These are phyloP conservation scores for Toxotes chatareus DNA, from an alignment of 2,113 vertebrate genomes.

Conservation along the genomic window DNA sequence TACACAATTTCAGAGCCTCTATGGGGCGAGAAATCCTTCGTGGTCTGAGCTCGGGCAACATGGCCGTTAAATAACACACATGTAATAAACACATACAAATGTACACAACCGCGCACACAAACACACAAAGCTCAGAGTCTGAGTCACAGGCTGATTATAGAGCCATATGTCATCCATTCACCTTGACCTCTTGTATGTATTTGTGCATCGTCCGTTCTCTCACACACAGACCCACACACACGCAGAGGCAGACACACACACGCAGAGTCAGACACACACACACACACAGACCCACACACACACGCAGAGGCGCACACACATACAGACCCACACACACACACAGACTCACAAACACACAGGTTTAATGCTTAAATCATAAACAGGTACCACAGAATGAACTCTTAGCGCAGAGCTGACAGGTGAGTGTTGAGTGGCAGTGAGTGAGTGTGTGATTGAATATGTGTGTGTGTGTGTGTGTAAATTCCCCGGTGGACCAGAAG, in stretches of 20 bases:
- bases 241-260: no score
- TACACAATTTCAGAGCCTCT: constrained; percentile 37
- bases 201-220: neutral
- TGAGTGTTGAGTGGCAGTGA: constrained; percentile 59
- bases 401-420: constrained; percentile 37
- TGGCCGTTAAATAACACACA: constrained; percentile 36
- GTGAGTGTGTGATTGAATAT: constrained; percentile 7
- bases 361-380: constrained; percentile 56
- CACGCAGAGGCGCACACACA: constrained; percentile 21
- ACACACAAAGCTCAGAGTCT: constrained; percentile 13
- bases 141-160: constrained; percentile 57
- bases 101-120: neutral
- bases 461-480: constrained; percentile 35
- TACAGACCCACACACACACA: neutral
- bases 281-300: constrained; percentile 13
- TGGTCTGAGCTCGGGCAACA: constrained; percentile 65
- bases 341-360: neutral
- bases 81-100: neutral
- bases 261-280: no score
- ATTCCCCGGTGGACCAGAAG: constrained; percentile 55
- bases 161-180: constrained; percentile 44
- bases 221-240: no score
- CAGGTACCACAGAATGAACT: constrained; percentile 43
- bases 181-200: constrained; percentile 44
- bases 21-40: constrained; percentile 59